These are phyloP conservation scores for Mellivora capensis DNA, from an alignment of 2,113 vertebrate species.

Conservation along the genomic window DNA sequence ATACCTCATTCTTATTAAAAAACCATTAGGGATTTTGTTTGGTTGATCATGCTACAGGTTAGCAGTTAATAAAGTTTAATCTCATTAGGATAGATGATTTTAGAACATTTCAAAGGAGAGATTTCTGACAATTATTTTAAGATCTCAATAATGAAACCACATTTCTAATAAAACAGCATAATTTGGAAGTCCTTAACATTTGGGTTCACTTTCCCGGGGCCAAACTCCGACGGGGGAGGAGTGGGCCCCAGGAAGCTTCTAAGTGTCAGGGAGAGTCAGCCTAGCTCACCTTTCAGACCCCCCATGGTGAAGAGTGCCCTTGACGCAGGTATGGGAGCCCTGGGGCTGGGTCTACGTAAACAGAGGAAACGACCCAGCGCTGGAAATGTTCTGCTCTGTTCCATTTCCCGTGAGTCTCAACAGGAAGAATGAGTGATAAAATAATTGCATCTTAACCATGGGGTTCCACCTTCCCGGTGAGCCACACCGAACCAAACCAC, in stretches of 20 bases:
- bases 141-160: neutral
- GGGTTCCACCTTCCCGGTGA: neutral
- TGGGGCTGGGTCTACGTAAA: neutral
- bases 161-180: neutral
- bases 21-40: neutral
- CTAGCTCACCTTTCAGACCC: neutral
- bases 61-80: neutral
- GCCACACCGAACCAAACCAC: neutral
- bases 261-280: neutral
- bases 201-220: neutral
- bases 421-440: neutral
- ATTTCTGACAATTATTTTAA: constrained; percentile 14
- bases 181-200: neutral
- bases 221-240: neutral
- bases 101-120: neutral
- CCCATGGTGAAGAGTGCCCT: too few species aligned
- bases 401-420: neutral
- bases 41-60: neutral
- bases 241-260: neutral
- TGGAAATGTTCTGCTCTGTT: neutral
- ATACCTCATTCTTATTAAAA: neutral
- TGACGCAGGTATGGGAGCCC: neutral
- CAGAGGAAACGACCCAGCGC: neutral
- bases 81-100: neutral
- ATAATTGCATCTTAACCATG: neutral